These are phyloP conservation scores for Athene cunicularia DNA, from an alignment of 2,113 vertebrate species.

Conservation along the genomic window DNA sequence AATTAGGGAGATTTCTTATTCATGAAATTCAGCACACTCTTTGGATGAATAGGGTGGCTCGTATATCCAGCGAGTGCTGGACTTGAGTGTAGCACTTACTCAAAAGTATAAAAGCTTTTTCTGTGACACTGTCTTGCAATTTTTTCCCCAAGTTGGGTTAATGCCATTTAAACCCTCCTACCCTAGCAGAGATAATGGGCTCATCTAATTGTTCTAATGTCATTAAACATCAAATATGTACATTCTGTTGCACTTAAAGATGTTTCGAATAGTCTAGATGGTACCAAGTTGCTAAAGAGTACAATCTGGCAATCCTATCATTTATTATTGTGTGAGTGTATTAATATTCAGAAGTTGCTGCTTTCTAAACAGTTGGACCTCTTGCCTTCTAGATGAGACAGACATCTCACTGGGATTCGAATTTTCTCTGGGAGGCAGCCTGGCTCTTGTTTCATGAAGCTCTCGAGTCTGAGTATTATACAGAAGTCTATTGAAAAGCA, in stretches of 20 bases:
- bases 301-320: neutral
- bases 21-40: neutral
- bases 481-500: slow-evolving; percentile 29
- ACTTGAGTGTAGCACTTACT: neutral
- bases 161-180: neutral
- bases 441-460: neutral
- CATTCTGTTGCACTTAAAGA: neutral
- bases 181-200: neutral
- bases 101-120: neutral
- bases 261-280: neutral
- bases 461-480: slow-evolving; percentile 15
- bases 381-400: slow-evolving; percentile 4
- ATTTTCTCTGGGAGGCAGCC: neutral
- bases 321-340: neutral
- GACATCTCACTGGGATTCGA: neutral
- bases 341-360: slow-evolving; percentile 25
- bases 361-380: slow-evolving; percentile 7
- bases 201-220: neutral
- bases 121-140: neutral
- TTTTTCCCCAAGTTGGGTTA: neutral
- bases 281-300: neutral
- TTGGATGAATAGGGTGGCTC: neutral
- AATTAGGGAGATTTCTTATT: neutral
- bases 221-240: neutral
- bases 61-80: neutral